Base-by-base conservation (phyloP, 2,888 invertebrate genomes). In the Drosophila neonasuta region DNA sequence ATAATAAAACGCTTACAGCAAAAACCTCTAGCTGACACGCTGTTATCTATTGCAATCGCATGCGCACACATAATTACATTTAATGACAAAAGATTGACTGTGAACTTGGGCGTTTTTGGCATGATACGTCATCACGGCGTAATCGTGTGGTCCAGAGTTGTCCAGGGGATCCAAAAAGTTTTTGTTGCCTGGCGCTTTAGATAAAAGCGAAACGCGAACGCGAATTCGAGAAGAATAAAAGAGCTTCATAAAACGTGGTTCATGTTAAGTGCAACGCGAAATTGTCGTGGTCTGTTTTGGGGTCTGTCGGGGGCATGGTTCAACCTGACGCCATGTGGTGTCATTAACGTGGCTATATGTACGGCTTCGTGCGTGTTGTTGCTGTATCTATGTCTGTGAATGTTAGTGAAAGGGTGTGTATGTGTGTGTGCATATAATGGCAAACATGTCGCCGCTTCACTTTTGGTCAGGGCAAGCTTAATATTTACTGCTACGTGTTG, bases 401-500 rank as follows among this genome's bases (percentile, higher is more conserved):
- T 32, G 9, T 1, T 8, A 11, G 61, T 54, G 45, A 54, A 11
- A 10, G 49, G 5, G 34, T 48, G 34, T 48, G 13, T 59, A 17
- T 48, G 29, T 42, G 44, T 49, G 45, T 45, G 17, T 58, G 29
- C 13, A 36, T 46, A 65, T 74, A 68, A 85, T 68, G 73, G 54
- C 55, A 51, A 51, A 49, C 67, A 70, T 69, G 49, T 57, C 59
- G 61, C n/a, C 34, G 55, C 11, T 45, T n/a, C 44, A 49, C 11
- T 62, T 62, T 62, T 57, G 66, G 62, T 50, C 46, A 59, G 71
- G 11, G 61, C 36, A 55, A 61, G 71, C 74, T 68, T 83, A 69
- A 81, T 85, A 78, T 87, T 82, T 75, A 70, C 57, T 64, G 69
- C 74, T 68, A 83, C 86, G 87, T 87, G 83, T 83, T 83, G 86